Conservation (phyloP, 2,113 vertebrate genomes). For the Calypte anna region DNA sequence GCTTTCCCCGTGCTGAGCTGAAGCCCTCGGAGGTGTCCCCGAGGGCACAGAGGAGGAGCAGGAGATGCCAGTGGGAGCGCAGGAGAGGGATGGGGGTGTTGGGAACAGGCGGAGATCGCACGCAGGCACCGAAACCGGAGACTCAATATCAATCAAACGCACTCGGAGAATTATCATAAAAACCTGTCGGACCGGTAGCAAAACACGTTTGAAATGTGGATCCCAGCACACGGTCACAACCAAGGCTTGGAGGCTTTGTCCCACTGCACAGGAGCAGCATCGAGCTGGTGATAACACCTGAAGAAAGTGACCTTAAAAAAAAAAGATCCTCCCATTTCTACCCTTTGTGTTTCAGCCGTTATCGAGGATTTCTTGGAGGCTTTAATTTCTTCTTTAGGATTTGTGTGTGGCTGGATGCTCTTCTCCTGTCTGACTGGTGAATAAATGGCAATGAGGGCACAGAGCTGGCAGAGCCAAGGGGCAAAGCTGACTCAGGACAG, state of each 20-base stretch:
- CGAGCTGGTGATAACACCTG: rapidly evolving
- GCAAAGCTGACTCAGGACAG: neutral
- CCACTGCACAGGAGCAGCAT: rapidly evolving
- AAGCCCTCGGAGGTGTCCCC: rapidly evolving
- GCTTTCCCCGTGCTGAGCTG: neutral
- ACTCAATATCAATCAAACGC: neutral
- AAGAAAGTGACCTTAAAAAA: rapidly evolving
- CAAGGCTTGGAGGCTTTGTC: rapidly evolving
- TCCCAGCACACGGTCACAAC: neutral
- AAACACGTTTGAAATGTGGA: neutral
- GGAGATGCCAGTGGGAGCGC: rapidly evolving
- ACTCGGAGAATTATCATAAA: neutral
- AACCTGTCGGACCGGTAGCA: neutral
- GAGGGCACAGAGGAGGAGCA: neutral
- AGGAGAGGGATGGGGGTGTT: neutral
- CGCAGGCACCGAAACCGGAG: neutral
- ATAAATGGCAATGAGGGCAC: rapidly evolving
- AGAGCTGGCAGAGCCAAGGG: neutral
- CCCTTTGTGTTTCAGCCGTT: neutral
- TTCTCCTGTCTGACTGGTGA: neutral
- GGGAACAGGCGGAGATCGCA: neutral
- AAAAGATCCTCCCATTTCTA: neutral
- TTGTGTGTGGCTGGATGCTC: rapidly evolving
- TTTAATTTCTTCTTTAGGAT: neutral
- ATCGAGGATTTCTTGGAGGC: neutral